Base-by-base conservation (phyloP, 2,113 vertebrate genomes). In the Turdus rufiventris region DNA sequence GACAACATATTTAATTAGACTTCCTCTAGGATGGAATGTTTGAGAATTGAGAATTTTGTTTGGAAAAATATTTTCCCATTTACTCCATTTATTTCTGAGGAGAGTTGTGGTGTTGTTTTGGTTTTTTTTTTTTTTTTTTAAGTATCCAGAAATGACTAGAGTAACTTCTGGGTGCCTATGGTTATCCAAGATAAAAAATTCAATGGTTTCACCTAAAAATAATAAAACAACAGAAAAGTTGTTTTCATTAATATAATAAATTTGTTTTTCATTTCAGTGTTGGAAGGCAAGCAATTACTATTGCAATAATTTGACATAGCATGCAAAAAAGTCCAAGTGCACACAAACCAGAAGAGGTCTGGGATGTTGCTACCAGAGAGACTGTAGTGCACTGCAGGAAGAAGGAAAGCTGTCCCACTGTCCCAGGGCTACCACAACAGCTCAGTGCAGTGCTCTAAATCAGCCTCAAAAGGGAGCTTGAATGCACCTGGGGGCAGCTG, bases 281-380 rank as follows among this genome's bases (percentile, higher is more conserved):
- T 70, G 80, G 91, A 85, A 88, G 50, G 65, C 28, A 96, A 96
- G 80, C 78, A 86, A 93, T 96, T 92, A 95, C 81, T 92, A 50
- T 20, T 66, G 72, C 68, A 85, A 70, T 90, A 82, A 92, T 80
- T 80, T 91, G 78, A 88, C 88, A 88, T 82, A 93, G 88, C 91
- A 93, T 66, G 88, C 40, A 58, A 85, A 78, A 76, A 77, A 66
- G 36, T 15, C 62, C 48, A 70, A 91, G 82, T 8, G 63, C 75
- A 93, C 72, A 34, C 82, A 93, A 73, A 91, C 33, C 67, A 76
- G 82, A 72, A 80, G 89, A 95, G 53, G 24, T 79, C 76, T 80
- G 65, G 74, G 86, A 90, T 54, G 62, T 24, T 57, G 58, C 67
- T 88, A 36, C n/a, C 54, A 53, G 31, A 65, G 29, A 65, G 66